Conservation (phyloP, 2,113 vertebrate genomes). For the Casuarius casuarius region DNA sequence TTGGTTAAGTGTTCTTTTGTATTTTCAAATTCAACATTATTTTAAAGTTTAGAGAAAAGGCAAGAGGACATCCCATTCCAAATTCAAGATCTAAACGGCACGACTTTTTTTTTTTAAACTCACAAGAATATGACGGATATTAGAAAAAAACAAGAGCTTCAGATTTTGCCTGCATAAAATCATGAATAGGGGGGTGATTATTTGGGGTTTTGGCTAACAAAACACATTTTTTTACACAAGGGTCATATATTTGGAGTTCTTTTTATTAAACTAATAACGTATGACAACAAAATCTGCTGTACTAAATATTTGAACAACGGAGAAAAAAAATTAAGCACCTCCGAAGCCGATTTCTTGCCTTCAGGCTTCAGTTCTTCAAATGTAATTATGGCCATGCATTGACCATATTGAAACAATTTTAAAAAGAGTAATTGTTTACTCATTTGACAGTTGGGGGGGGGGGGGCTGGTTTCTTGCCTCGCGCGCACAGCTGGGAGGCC, state of each 20-base stretch:
- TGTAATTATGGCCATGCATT: neutral
- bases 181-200: neutral
- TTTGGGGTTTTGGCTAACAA: constrained; percentile 6
- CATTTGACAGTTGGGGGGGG: neutral
- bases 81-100: neutral
- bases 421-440: neutral
- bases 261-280: constrained; percentile 13
- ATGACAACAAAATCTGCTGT: constrained; percentile 14
- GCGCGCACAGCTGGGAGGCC: neutral
- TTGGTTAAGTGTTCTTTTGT: neutral
- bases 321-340: constrained; percentile 12
- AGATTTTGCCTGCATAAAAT: neutral
- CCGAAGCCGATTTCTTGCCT: constrained; percentile 23
- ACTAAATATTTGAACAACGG: neutral
- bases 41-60: neutral
- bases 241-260: constrained; percentile 34
- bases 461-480: neutral
- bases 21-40: neutral
- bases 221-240: constrained; percentile 21
- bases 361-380: neutral
- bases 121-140: neutral
- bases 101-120: neutral
- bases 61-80: neutral
- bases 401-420: neutral
- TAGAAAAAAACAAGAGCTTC: neutral